Base-by-base conservation (phyloP, 2,797 vertebrate species). In the Sibirionetta formosa region DNA sequence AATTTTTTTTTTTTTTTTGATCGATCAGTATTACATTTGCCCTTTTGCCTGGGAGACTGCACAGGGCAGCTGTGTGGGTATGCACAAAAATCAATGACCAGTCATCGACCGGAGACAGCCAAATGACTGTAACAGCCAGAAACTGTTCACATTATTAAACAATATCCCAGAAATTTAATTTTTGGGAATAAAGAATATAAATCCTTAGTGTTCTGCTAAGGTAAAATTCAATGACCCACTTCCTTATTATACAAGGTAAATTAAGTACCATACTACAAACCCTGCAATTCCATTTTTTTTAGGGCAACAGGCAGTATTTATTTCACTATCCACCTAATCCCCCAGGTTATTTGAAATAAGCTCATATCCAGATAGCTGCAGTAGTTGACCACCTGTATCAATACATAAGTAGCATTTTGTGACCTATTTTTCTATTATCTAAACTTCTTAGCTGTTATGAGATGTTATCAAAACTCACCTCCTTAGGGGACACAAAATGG, bases 401-500 rank as follows among this genome's bases (percentile, higher is more conserved):
- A 3, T 0, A 65, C n/a, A 26, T 40, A 50, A n/a, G 27, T 1
- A 46, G 9, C 50, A 63, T 63, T 86, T 3, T 54, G 27, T 36
- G 76, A 70, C 8, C 31, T 46, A 57, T 56, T 27, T 29, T n/a
- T 11, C 1, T 17, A 20, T 36, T 42, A 64, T 7, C 23, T 29
- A 6, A 11, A 48, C 58, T 4, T 19, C 7, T 35, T 54, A 72
- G 19, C 36, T n/a, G 17, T 18, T 1, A 17, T 1, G 23, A 76
- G 35, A 60, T 19, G 46, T 7, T 90, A 44, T 53, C 46, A 56
- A 73, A 56, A 87, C 82, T 0, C 97, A 99, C 99, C 98, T 99
- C 97, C n/a, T 99, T 99, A 38, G 99, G 99, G 29, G 99, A 99
- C 91, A 98, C 94, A 77, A 99, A 70, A 44, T 99, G 99, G 54